Evolutionary conservation across 1,140 invertebrate species (phyloP).

Genomic region (Drosophila orena): DNA sequence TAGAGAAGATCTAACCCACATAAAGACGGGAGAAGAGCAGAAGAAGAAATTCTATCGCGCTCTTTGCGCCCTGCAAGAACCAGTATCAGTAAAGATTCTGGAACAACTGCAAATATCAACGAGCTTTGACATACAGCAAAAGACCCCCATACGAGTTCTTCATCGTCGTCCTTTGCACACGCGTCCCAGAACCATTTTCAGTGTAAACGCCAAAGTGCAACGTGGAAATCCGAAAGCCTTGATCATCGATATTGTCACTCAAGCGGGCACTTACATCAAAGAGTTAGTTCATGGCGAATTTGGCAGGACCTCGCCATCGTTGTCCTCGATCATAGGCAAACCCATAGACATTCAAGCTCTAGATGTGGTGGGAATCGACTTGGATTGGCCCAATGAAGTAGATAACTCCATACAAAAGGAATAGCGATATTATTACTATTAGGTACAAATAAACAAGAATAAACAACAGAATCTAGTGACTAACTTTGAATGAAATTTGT

Average conservation of each 20-base stretch:
- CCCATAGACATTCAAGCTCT: slow-evolving; percentile 91
- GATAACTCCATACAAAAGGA: slow-evolving; percentile 45
- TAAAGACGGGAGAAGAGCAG: slow-evolving; percentile 94
- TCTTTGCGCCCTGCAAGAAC: slow-evolving; percentile 87
- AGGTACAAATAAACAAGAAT: too few species aligned
- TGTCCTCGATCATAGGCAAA: slow-evolving; percentile 86
- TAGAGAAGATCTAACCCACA: slow-evolving; percentile 88
- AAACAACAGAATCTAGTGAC: too few species aligned
- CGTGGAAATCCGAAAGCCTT: slow-evolving; percentile 87
- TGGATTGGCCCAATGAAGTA: slow-evolving; percentile 88
- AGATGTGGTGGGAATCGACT: slow-evolving; percentile 89
- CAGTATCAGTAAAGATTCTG: slow-evolving; percentile 86
- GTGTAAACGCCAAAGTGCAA: slow-evolving; percentile 86
- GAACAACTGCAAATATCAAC: slow-evolving; percentile 86
- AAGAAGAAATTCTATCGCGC: slow-evolving; percentile 95
- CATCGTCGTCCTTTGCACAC: slow-evolving; percentile 91
- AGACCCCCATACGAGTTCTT: slow-evolving; percentile 93
- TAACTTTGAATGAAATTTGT: too few species aligned
- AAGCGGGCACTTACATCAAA: slow-evolving; percentile 98
- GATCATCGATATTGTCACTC: slow-evolving; percentile 90
- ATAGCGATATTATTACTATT: not conserved
- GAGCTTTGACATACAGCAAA: slow-evolving; percentile 88
- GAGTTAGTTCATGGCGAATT: slow-evolving; percentile 99
- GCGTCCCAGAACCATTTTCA: slow-evolving; percentile 88
- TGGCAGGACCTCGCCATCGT: slow-evolving; percentile 91